Conservation (phyloP, 2,888 invertebrate genomes). For the Lordiphosa fenestrarum region DNA sequence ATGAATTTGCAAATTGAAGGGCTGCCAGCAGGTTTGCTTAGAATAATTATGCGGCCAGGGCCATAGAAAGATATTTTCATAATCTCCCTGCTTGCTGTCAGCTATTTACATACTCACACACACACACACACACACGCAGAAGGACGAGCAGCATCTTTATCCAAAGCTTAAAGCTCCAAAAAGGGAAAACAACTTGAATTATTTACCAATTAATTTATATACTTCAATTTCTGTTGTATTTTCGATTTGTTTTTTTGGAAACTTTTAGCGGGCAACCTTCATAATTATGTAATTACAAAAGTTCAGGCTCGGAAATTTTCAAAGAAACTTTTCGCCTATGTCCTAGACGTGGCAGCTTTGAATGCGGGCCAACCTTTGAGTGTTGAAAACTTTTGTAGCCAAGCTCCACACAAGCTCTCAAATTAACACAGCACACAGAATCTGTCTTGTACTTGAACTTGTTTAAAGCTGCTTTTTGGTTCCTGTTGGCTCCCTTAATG, state of each 20-base stretch:
- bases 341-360: conserved; percentile 47
- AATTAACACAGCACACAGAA: not conserved
- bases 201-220: conserved; percentile 72
- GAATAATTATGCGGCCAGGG: conserved; percentile 45
- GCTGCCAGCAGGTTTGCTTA: conserved; percentile 34
- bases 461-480: conserved; percentile 11
- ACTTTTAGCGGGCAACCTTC: conserved; percentile 57
- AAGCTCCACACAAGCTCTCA: not conserved
- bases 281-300: conserved; percentile 72
- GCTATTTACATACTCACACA: conserved; percentile 19
- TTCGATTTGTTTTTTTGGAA: conserved; percentile 45
- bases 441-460: conserved; percentile 15
- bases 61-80: conserved; percentile 30
- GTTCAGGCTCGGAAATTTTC: conserved; percentile 36
- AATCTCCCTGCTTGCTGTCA: conserved; percentile 13
- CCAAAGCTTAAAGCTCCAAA: conserved; percentile 1
- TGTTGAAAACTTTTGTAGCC: conserved; percentile 3
- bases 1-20: conserved; percentile 41
- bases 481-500: conserved; percentile 15
- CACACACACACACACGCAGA: conserved; percentile 32
- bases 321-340: conserved; percentile 29
- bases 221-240: conserved; percentile 59
- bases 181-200: conserved; percentile 40
- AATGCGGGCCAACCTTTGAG: conserved; percentile 56
- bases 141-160: conserved; percentile 3